Evolutionary conservation across 2,113 vertebrate species (phyloP).

Genomic region (Upupa epops): DNA sequence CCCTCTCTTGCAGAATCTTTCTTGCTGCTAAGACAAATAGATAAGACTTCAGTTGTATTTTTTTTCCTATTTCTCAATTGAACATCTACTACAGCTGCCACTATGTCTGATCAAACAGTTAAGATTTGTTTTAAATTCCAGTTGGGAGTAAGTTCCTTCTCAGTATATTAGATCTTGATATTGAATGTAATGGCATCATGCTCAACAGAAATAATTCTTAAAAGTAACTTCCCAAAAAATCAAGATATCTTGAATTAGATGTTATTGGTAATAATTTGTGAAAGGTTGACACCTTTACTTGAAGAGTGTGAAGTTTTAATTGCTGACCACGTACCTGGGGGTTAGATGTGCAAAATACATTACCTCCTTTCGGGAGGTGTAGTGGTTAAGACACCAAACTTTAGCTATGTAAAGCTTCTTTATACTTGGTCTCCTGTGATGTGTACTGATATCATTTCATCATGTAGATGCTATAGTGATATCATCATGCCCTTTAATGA

Average conservation of each 20-base stretch:
- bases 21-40: neutral
- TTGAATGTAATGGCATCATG: neutral
- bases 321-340: neutral
- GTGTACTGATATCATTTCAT: neutral
- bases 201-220: neutral
- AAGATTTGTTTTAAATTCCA: neutral
- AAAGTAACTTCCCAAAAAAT: neutral
- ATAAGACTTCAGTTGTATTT: neutral
- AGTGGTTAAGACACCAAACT: neutral
- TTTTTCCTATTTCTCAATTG: neutral
- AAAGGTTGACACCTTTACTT: neutral
- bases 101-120: neutral
- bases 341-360: neutral
- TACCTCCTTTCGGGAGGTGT: neutral
- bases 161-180: neutral
- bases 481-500: neutral
- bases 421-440: neutral
- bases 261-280: neutral
- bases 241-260: neutral
- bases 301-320: neutral
- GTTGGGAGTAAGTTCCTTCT: neutral
- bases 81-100: neutral
- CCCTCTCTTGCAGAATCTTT: neutral
- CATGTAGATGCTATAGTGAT: no score
- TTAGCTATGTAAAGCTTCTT: rapidly evolving